Base-by-base conservation (phyloP, 2,797 vertebrate genomes). In the Pseudochaenichthys georgianus region DNA sequence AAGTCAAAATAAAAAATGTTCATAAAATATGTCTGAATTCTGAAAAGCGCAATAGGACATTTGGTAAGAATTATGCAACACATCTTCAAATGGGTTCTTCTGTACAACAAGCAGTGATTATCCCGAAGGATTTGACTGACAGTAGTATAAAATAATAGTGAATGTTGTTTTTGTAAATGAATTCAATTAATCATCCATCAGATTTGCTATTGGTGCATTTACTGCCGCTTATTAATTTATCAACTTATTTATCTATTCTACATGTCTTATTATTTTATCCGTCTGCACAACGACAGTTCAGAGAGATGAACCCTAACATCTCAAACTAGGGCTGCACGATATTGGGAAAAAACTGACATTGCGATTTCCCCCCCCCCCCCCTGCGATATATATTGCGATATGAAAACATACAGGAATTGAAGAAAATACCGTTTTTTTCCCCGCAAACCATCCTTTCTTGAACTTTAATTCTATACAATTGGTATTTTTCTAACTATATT, bases 211-310 rank as follows among this genome's bases (percentile, higher is more conserved):
- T 31, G 0, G 23, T 59, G 52, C 0, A 46, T 51, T 28, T 47
- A 1, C 13, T 28, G 23, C 23, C 11, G 3, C 5, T 4, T 23
- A 42, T 45, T 2, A 2, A 55, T 51, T 46, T n/a, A 61, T 28
- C 16, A 53, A 7, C 8, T 19, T 3, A 48, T 51, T 55, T 43
- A 3, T 41, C 57, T 38, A 53, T 23, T 34, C 13, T 64, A 64
- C 45, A 70, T 28, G 47, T 80, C 34, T 19, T 57, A 23, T 66
- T 85, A 57, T 59, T 72, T 78, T 53, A 80, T 43, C 34, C 38
- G 13, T 80, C 54, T 48, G 15, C 43, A 45, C 15, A 60, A 60
- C 67, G 53, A 19, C 47, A 60, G 57, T 54, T 43, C n/a, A 3
- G 47, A 55, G 50, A 31, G 16, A 80, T 52, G 50, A 80, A 59